Evolutionary conservation across 2,113 vertebrate genomes (phyloP), one percentile per base, ranked within the genome.

Genomic region (Hippocampus mohnikei): DNA sequence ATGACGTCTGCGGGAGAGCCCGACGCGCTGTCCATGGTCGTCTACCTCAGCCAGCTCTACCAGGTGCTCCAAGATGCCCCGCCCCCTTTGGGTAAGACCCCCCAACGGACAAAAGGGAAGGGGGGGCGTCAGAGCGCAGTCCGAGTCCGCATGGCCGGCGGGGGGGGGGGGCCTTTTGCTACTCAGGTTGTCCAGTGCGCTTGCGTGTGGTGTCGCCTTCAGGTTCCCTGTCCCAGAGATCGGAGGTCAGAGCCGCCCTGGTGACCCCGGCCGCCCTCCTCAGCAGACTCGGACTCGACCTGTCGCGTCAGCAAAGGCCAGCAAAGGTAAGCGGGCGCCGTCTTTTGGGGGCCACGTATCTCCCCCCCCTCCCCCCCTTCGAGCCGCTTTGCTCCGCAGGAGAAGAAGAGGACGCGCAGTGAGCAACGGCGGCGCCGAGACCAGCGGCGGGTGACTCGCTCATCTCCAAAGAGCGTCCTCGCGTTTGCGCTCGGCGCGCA

Each of bases 41-140:
- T 98, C 94, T 99, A 98, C 92, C 95, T 99, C 81, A 97, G 94
- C 1, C 96, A 98, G 90, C 95, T 99, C 89, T 94, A 97, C 6
- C 96, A 98, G 87, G 94, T 98, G 91, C 93, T 98, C 68, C 94
- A 89, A 85, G 95, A 96, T 78, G 88, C 92, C 0, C 73, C 91
- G 3, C 91, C 94, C 41, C 88, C 93, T 67, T 84, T 84, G 13
- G 95, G 95, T 96, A 84, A 94, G 94, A 58, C 95, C 33, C 12
- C 13, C 7, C 8, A 0, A 61, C 33, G 8, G 18, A 61, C 21
- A 62, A 40, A 33, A 12, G 9, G 9, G 2, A 42, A 1, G 41
- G 11, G 41, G 41, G 9, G n/a, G n/a, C n/a, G n/a, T n/a, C n/a
- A n/a, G n/a, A n/a, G n/a, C n/a, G n/a, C n/a, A n/a, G n/a, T n/a